These are phyloP conservation scores for Drosophila anceps DNA, from an alignment of 2,888 invertebrate genomes.

Conservation along the genomic window DNA sequence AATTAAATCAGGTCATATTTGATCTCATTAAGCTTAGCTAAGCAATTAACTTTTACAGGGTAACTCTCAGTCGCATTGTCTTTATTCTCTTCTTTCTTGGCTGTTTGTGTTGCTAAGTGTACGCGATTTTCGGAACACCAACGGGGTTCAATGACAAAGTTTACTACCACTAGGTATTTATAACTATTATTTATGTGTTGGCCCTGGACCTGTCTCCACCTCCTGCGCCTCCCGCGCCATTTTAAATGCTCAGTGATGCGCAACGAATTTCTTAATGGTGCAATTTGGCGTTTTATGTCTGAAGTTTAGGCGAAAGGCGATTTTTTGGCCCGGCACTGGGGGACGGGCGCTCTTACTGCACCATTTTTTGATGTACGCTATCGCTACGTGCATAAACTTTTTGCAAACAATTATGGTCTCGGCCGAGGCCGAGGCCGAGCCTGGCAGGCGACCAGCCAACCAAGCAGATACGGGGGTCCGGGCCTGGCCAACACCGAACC, in stretches of 20 bases:
- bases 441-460: constrained; percentile 57
- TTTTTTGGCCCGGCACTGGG: constrained; percentile 35
- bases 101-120: constrained; percentile 69
- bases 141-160: constrained; percentile 78
- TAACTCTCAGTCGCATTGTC: background rate
- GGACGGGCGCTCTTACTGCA: constrained; percentile 31
- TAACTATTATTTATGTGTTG: constrained; percentile 78
- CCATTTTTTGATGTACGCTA: constrained; percentile 72
- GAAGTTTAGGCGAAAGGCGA: constrained; percentile 78
- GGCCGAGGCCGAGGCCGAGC: constrained; percentile 11
- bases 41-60: constrained; percentile 5
- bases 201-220: constrained; percentile 24
- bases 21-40: too few relatives aligned
- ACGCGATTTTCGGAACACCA: constrained; percentile 51
- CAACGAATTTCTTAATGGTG: constrained; percentile 85
- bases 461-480: constrained; percentile 16
- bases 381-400: constrained; percentile 81
- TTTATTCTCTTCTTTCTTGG: too few relatives aligned
- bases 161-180: constrained; percentile 81
- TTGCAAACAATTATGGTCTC: constrained; percentile 77
- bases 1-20: too few relatives aligned
- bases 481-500: constrained; percentile 9
- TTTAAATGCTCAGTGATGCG: constrained; percentile 84
- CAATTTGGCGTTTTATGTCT: constrained; percentile 82
- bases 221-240: constrained; percentile 40